These are phyloP conservation scores for Epistrophella euchroma DNA, from an alignment of 2,888 invertebrate genomes.

Conservation along the genomic window DNA sequence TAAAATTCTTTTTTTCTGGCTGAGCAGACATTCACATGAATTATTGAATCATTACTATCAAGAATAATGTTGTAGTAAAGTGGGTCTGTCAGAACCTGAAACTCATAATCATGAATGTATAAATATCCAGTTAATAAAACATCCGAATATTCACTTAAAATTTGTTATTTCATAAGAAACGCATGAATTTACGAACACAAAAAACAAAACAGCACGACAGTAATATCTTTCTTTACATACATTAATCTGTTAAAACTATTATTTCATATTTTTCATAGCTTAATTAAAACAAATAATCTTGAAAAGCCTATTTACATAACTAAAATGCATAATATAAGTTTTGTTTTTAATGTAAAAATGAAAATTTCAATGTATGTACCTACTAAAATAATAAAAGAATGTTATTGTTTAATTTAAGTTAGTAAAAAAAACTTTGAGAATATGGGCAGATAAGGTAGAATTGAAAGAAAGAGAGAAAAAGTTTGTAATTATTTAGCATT, in stretches of 20 bases:
- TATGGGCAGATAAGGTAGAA: slow-evolving; percentile 33
- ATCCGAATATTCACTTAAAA: neutral
- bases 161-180: neutral
- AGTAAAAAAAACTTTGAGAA: neutral
- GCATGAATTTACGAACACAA: neutral
- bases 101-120: neutral
- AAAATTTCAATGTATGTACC: slow-evolving; percentile 2
- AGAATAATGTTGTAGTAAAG: neutral
- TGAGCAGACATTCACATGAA: neutral
- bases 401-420: neutral
- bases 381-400: neutral
- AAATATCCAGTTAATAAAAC: neutral
- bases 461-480: slow-evolving; percentile 58
- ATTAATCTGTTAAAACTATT: slow-evolving; percentile 66
- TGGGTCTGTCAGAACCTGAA: neutral
- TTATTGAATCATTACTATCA: neutral
- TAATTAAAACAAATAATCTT: slow-evolving; percentile 31
- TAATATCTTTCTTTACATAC: slow-evolving; percentile 41
- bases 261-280: slow-evolving; percentile 16
- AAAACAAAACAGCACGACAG: slow-evolving; percentile 33
- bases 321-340: slow-evolving; percentile 70
- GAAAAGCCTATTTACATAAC: slow-evolving; percentile 72
- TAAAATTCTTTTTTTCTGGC: neutral
- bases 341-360: slow-evolving; percentile 26
- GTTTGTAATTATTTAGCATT: slow-evolving; percentile 39